Percentiles rank a stretch among this genome's conserved stretches.
Evolutionary conservation across 2,888 invertebrate species (phyloP).

Genomic region (Diplazon laetatorius): DNA sequence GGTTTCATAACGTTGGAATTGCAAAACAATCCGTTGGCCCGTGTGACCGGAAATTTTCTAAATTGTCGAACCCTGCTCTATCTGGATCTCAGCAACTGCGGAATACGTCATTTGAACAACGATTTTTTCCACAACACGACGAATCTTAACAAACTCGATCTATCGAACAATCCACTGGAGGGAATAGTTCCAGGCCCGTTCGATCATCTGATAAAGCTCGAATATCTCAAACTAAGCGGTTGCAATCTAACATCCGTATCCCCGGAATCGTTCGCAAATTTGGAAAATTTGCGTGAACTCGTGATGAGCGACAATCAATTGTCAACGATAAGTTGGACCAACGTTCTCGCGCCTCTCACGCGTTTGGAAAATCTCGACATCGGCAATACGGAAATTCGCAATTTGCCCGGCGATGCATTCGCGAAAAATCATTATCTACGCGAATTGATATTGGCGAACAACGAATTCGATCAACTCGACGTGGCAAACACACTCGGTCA

Average conservation of each 20-base stretch:
- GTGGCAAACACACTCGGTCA: conserved; percentile 86
- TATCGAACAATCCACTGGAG: conserved; percentile 87
- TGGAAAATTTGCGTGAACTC: conserved; percentile 86
- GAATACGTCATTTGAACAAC: conserved; percentile 84
- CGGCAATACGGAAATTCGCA: conserved; percentile 85
- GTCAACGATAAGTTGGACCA: conserved; percentile 85
- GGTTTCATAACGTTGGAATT: conserved; percentile 88
- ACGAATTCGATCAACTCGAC: conserved; percentile 86
- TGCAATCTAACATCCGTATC: conserved; percentile 86
- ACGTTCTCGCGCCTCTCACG: conserved; percentile 85
- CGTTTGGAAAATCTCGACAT: conserved; percentile 87
- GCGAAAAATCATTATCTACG: conserved; percentile 87
- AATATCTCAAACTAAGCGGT: conserved; percentile 86
- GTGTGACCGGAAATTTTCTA: conserved; percentile 87
- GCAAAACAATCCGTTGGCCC: conserved; percentile 87
- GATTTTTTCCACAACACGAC: conserved; percentile 88
- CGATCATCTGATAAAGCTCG: conserved; percentile 86
- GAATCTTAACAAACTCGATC: conserved; percentile 87
- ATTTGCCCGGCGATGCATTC: conserved; percentile 87
- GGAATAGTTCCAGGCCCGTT: conserved; percentile 85
- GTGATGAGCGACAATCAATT: conserved; percentile 86
- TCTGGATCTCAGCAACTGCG: conserved; percentile 87
- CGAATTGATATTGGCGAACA: conserved; percentile 86
- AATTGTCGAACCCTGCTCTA: conserved; percentile 87
- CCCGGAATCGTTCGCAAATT: conserved; percentile 84